Percentiles rank a stretch among this genome's conserved stretches.
Conservation (phyloP, 2,797 vertebrate genomes). For the Ceyx erithaca region DNA sequence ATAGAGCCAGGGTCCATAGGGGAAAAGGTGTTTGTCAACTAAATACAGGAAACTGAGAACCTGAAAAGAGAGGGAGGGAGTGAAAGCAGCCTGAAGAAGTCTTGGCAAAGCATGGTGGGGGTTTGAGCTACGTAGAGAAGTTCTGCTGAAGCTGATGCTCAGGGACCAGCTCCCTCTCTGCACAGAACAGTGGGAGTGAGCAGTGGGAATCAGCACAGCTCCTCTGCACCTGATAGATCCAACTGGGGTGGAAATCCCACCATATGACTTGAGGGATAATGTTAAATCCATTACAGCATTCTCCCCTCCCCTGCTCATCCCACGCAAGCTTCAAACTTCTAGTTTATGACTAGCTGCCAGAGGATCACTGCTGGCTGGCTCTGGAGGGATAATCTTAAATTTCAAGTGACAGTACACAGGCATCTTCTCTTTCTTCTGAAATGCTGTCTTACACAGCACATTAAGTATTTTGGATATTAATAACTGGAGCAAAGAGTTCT, state of each 20-base stretch:
- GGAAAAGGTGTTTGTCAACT: neutral
- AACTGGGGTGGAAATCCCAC: constrained; percentile 24
- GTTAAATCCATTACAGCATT: constrained; percentile 32
- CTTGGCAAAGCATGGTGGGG: neutral
- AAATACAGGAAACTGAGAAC: neutral
- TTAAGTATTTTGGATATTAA: constrained; percentile 43
- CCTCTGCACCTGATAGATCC: neutral
- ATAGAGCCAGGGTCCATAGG: rapidly evolving
- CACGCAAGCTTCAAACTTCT: constrained; percentile 55
- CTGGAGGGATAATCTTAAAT: constrained; percentile 53
- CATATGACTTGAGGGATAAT: constrained; percentile 29
- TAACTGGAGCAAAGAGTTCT: constrained; percentile 50
- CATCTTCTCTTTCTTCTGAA: constrained; percentile 36
- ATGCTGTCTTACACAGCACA: constrained; percentile 32
- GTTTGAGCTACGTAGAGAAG: neutral
- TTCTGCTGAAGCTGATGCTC: neutral
- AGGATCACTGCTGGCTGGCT: constrained; percentile 21
- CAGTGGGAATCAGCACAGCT: neutral
- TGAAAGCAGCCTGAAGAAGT: neutral
- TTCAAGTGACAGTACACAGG: constrained; percentile 27
- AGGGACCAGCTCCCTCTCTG: neutral
- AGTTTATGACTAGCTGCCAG: constrained; percentile 16
- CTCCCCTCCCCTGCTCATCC: constrained; percentile 52
- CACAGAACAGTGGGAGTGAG: constrained; percentile 18
- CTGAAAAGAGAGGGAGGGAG: neutral